Conservation (phyloP, 2,113 vertebrate species). For the Narcine bancroftii region DNA sequence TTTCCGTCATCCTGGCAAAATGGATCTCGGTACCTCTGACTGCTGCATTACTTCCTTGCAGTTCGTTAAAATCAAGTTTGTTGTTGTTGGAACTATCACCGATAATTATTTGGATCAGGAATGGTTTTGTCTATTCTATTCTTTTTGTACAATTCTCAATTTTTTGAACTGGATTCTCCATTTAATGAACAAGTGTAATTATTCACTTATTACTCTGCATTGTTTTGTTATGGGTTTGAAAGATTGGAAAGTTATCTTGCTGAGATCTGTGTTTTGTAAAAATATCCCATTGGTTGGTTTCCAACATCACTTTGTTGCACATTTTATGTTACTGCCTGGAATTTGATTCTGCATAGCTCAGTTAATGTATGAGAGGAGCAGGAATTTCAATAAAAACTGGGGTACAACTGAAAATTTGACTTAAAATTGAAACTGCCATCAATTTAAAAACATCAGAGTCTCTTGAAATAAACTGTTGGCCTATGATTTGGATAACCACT, state of each 20-base stretch:
- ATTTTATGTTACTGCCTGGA: not conserved
- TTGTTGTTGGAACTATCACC: not conserved
- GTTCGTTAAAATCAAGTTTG: not conserved
- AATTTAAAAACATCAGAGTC: not conserved
- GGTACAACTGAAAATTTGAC: not conserved
- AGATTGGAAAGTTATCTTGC: conserved; percentile 3
- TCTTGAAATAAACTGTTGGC: not conserved
- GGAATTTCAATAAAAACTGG: not conserved
- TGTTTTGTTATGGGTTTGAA: not conserved
- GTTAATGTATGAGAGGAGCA: not conserved
- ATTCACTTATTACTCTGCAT: not conserved
- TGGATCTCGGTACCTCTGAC: not conserved
- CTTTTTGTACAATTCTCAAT: not conserved
- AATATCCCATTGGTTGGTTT: not conserved
- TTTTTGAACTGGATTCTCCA: not conserved
- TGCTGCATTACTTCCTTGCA: not conserved
- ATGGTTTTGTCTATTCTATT: not conserved
- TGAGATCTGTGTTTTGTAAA: not conserved
- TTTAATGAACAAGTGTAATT: not conserved
- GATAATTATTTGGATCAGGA: not conserved
- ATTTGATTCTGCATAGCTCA: not conserved
- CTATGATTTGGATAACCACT: not conserved
- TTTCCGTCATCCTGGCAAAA: not conserved
- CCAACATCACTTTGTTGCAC: not conserved
- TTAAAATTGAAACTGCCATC: not conserved